Base-by-base conservation (phyloP, 1,140 invertebrate species). In the Bicyclus anynana region DNA sequence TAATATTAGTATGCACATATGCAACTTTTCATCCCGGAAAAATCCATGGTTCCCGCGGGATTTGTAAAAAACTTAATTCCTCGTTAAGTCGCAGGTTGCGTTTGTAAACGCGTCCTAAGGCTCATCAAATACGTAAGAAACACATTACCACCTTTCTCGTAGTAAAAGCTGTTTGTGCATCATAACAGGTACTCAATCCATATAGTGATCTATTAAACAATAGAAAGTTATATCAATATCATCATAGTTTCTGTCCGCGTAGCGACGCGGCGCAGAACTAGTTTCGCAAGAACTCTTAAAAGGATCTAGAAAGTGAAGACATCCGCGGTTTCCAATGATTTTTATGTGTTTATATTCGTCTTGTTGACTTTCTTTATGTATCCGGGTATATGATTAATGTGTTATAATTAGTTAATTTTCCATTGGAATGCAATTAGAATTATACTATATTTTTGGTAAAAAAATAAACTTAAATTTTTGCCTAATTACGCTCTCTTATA, bases 271-370 rank as follows among this genome's bases (percentile, higher is more conserved):
- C 14, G 20, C 40, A 7, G 65, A 77, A 77, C 71, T 52, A 53
- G 74, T 77, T 74, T 70, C 35, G 67, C 65, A 62, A 67, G 38
- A 48, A 51, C 69, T 65, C n/a, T 38, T 64, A 72, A 68, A 76
- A 80, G 77, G 77, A 77, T 71, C 66, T 73, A 75, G 77, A 80
- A 80, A 80, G 72, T 69, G 38, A 40, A 42, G 38, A 52, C 59
- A 67, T 74, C 72, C 72, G 65, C 40, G 27, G 58, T 38, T 69
- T 57, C 37, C n/a, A 52, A 52, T 13, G 14, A 55, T 62, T 59
- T 57, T 62, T 62, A 33, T 46, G 6, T 17, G 13, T 16, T n/a
- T 56, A 53, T 62, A 33, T 46, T 3, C 13, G 2, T 38, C 5
- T 5, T 1, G 14, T n/a, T 38, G 16, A 38, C 37, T 38, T 38